phyloP scores from a whole-genome alignment of 2,797 vertebrate genomes.

The Cuculus canorus region DNA sequence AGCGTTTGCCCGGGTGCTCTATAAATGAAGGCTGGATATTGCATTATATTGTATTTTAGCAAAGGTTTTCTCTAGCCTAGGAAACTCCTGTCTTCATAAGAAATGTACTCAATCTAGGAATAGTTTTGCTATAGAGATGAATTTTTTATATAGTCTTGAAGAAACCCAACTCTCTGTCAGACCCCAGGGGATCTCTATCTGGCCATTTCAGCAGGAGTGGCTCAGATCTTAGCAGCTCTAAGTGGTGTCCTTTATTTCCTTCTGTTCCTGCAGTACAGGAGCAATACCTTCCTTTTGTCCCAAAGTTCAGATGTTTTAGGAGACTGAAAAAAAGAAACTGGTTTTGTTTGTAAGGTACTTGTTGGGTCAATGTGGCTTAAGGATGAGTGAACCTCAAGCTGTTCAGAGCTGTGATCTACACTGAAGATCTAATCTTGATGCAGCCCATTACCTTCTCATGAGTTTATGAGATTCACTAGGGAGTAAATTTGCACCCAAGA shows the following conservation, averaged over 20 bases:
- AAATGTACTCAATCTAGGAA: slow-evolving; percentile 34
- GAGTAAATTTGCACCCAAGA: not conserved
- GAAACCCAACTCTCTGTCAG: not conserved
- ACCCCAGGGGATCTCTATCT: not conserved
- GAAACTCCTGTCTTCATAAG: not conserved
- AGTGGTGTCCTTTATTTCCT: not conserved
- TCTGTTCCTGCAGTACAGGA: not conserved
- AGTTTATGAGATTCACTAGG: not conserved
- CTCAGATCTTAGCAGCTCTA: not conserved
- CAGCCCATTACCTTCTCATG: not conserved
- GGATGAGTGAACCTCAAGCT: not conserved
- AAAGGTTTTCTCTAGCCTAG: not conserved
- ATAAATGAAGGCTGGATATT: not conserved
- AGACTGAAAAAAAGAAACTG: not conserved
- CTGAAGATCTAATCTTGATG: not conserved
- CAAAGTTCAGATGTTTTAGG: not conserved
- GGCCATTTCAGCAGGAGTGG: not conserved
- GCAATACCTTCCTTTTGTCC: not conserved
- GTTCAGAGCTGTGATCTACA: not conserved
- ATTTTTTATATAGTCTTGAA: slow-evolving; percentile 42
- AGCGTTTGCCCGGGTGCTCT: not conserved
- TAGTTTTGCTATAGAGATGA: slow-evolving; percentile 40
- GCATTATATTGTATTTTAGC: not conserved
- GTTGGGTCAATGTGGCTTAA: not conserved
- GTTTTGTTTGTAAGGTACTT: not conserved